Conservation (phyloP, 2,113 vertebrate genomes). For the Notechis scutatus region DNA sequence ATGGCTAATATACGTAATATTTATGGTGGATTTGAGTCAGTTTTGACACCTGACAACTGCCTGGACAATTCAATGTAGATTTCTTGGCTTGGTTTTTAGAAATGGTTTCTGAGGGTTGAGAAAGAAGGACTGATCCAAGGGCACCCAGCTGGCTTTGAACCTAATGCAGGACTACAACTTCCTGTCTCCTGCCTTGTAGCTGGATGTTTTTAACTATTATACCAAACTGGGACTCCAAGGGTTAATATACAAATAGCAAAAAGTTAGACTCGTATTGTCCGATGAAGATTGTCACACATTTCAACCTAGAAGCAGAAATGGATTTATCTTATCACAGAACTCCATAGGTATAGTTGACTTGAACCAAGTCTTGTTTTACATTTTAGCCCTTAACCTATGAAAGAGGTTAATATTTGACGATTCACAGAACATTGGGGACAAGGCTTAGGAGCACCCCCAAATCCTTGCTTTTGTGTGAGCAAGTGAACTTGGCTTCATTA, state of each 20-base stretch:
- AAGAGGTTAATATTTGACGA: neutral
- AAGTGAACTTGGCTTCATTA: neutral
- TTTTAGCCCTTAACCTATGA: neutral
- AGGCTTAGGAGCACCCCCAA: neutral
- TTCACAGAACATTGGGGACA: neutral
- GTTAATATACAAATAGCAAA: neutral
- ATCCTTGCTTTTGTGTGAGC: neutral
- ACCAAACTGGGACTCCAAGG: neutral
- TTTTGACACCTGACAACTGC: neutral
- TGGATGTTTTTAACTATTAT: neutral
- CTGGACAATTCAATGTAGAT: neutral
- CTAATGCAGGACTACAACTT: neutral
- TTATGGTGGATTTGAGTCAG: neutral
- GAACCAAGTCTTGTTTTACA: neutral
- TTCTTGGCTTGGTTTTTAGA: neutral
- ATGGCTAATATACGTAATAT: neutral
- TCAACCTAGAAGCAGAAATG: neutral
- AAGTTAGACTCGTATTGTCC: neutral
- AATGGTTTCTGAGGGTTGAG: neutral
- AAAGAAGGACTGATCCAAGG: neutral
- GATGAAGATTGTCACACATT: neutral
- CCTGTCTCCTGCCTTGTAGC: neutral
- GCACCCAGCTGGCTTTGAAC: neutral
- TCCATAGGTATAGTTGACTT: neutral
- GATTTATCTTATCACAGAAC: neutral